Evolutionary conservation across 2,888 invertebrate species (phyloP).

Genomic region (Plebejus melissa): DNA sequence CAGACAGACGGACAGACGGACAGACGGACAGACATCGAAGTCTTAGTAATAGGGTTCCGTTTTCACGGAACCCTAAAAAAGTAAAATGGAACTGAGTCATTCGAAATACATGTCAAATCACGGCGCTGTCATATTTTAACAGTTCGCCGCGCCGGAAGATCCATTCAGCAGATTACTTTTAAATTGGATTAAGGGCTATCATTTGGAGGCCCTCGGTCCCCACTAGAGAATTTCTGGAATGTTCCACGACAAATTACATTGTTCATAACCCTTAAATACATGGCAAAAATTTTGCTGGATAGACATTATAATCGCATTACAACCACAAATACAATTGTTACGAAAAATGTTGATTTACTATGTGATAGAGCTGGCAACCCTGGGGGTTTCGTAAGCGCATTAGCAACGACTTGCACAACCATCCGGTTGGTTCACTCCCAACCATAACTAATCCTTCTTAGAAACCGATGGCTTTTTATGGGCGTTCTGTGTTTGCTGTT

Average conservation of each 20-base stretch:
- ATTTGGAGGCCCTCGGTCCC: neutral
- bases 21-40: too few relatives aligned
- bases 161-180: constrained; percentile 2
- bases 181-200: constrained; percentile 18
- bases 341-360: constrained; percentile 8
- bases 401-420: constrained; percentile 26
- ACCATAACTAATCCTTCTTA: constrained; percentile 26
- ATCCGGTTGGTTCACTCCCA: constrained; percentile 11
- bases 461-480: constrained; percentile 14
- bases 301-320: neutral
- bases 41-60: too few relatives aligned
- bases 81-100: neutral
- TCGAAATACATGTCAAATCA: neutral
- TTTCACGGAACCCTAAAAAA: neutral
- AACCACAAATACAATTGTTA: neutral
- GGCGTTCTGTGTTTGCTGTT: neutral
- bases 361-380: constrained; percentile 18
- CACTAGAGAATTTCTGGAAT: neutral
- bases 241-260: neutral
- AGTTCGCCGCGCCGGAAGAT: neutral
- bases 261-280: neutral
- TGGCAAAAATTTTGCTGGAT: neutral
- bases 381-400: constrained; percentile 25
- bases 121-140: neutral
- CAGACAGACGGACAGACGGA: too few relatives aligned